Evolutionary conservation across 2,888 invertebrate genomes (phyloP).

Genomic region (Philonicus albiceps): DNA sequence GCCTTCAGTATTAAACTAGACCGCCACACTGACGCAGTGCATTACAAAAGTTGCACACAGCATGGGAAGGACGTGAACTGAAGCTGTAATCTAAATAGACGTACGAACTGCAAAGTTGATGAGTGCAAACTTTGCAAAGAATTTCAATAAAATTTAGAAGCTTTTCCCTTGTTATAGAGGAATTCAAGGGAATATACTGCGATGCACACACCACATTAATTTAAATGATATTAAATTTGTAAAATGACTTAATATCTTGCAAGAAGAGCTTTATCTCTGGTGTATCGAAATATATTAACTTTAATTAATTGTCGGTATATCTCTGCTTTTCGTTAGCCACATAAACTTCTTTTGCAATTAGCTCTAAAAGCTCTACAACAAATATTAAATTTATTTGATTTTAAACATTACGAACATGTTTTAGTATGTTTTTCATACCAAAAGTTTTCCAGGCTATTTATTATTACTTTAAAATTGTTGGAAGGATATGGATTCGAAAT

Average conservation of each 20-base stretch:
- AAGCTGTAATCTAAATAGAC: constrained; percentile 10
- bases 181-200: not conserved
- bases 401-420: not conserved
- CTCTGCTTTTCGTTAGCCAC: not conserved
- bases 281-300: not conserved
- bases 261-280: not conserved
- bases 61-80: constrained; percentile 3
- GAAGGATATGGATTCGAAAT: too few relatives aligned
- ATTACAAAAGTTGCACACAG: constrained; percentile 22
- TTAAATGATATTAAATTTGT: constrained; percentile 21
- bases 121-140: constrained; percentile 13
- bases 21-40: not conserved
- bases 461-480: too few relatives aligned
- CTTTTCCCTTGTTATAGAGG: not conserved
- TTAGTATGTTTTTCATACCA: not conserved
- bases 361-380: not conserved
- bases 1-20: not conserved
- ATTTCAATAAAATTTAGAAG: constrained; percentile 30
- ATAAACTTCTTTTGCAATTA: not conserved
- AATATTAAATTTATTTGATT: not conserved
- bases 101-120: not conserved
- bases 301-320: not conserved
- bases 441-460: too few relatives aligned
- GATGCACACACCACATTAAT: not conserved
- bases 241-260: not conserved